Evolutionary conservation across 2,888 invertebrate genomes (phyloP), one percentile per base, ranked within the genome.

Genomic region (Metopia argyrocephala): DNA sequence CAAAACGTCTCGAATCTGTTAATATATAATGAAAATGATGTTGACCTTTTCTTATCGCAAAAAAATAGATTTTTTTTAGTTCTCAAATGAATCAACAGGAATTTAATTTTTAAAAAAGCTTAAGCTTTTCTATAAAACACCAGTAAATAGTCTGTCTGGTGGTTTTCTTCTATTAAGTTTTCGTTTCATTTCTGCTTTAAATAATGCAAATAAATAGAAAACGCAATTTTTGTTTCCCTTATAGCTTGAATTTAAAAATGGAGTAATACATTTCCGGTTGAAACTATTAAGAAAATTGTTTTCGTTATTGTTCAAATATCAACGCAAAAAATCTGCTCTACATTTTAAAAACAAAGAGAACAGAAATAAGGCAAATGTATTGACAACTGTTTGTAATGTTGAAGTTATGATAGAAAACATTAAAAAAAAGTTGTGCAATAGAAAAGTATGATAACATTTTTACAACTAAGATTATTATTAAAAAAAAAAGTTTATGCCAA

Each of bases 251-350:
- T 52, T 52, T 20, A 27, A 46, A 25, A 3, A 46, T 28, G 21
- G 15, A n/a, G n/a, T n/a, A n/a, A 15, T 28, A 15, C 7, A 31
- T 64, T 68, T 75, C 75, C 75, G 52, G 45, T 28, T 27, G 5
- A 59, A 50, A 23, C 23, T 54, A 45, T 45, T 18, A 54, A 12
- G 12, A 25, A 45, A 54, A 38, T 66, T 38, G n/a, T 45, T 45
- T 21, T 45, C 15, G 18, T 12, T 15, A n/a, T 4, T 61, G 38
- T 6, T 27, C 27, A 25, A 27, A 2, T 48, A 62, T 56, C n/a
- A 56, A 4, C 15, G 27, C 2, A 28, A 18, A 15, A 15, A 38
- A 38, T 38, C 38, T 38, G 38, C 15, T 38, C 38, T 9, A 38
- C 15, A 38, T 38, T 38, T 38, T 9, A 4, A 2, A 38, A 38